Evolutionary conservation across 2,888 invertebrate genomes (phyloP).

Genomic region (Hedychridium roseum): DNA sequence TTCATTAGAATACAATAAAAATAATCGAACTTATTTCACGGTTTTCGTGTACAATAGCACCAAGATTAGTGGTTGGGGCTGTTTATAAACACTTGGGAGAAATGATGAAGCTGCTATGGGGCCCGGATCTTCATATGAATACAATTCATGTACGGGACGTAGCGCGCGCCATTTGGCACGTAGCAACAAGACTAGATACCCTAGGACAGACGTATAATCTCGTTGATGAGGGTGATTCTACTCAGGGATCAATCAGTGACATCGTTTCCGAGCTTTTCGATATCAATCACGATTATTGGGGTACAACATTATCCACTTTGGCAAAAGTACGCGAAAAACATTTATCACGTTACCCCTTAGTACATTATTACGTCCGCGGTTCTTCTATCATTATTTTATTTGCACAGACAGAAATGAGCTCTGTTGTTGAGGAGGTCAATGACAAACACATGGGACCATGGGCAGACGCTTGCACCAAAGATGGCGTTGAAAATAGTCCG

Average conservation of each 20-base stretch:
- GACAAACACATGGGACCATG: slow-evolving; percentile 93
- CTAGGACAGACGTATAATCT: slow-evolving; percentile 78
- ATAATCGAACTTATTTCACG: neutral
- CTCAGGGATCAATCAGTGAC: slow-evolving; percentile 84
- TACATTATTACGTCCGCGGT: slow-evolving; percentile 10
- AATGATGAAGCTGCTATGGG: slow-evolving; percentile 93
- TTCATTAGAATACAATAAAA: neutral
- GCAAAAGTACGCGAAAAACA: slow-evolving; percentile 83
- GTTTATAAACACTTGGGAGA: slow-evolving; percentile 88
- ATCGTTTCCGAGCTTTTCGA: slow-evolving; percentile 83
- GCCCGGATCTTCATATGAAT: slow-evolving; percentile 82
- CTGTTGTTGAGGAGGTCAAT: slow-evolving; percentile 88
- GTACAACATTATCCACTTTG: slow-evolving; percentile 80
- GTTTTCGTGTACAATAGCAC: slow-evolving; percentile 68
- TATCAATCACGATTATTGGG: slow-evolving; percentile 88
- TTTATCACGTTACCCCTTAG: slow-evolving; percentile 8
- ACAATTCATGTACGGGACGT: slow-evolving; percentile 88
- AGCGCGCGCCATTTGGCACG: slow-evolving; percentile 82
- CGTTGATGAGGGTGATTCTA: slow-evolving; percentile 83
- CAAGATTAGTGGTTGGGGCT: slow-evolving; percentile 84
- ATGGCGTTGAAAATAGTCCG: slow-evolving; percentile 83
- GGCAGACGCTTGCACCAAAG: slow-evolving; percentile 84
- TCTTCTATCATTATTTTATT: no score
- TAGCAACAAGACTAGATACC: slow-evolving; percentile 68
- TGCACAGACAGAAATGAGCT: slow-evolving; percentile 81